phyloP scores from a whole-genome alignment of 2,113 vertebrate species.

The Fulica atra region DNA sequence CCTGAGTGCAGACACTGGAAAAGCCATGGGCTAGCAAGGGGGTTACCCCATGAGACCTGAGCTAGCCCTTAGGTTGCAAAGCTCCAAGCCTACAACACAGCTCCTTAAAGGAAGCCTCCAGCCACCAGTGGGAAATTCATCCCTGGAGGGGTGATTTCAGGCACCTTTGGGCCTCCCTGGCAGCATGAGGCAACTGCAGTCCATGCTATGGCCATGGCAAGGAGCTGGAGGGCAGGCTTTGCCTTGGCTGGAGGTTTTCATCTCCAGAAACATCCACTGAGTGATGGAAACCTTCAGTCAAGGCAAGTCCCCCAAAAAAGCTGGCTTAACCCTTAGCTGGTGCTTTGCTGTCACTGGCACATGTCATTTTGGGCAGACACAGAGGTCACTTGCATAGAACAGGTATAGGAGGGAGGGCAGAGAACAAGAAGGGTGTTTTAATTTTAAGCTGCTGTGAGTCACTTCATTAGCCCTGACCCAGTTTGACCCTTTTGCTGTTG shows the following conservation, averaged over 20 bases:
- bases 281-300: background rate
- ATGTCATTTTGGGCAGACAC: background rate
- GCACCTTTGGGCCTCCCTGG: background rate
- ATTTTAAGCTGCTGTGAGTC: conserved; percentile 7
- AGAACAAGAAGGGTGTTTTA: background rate
- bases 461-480: conserved; percentile 58
- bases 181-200: accelerated
- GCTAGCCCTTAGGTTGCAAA: background rate
- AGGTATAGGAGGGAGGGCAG: background rate
- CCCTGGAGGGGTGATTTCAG: background rate
- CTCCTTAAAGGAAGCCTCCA: background rate
- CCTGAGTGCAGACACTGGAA: background rate
- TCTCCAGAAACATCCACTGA: too few relatives aligned
- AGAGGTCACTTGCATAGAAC: accelerated
- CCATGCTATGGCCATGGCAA: accelerated
- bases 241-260: background rate
- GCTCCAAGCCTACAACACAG: background rate
- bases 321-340: too few relatives aligned
- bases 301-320: accelerated
- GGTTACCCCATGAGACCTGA: accelerated
- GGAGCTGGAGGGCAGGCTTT: background rate
- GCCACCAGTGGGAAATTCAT: background rate
- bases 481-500: conserved; percentile 45
- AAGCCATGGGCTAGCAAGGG: background rate
- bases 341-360: accelerated